Evolutionary conservation across 2,888 invertebrate species (phyloP).

Genomic region (Elmis aenea): DNA sequence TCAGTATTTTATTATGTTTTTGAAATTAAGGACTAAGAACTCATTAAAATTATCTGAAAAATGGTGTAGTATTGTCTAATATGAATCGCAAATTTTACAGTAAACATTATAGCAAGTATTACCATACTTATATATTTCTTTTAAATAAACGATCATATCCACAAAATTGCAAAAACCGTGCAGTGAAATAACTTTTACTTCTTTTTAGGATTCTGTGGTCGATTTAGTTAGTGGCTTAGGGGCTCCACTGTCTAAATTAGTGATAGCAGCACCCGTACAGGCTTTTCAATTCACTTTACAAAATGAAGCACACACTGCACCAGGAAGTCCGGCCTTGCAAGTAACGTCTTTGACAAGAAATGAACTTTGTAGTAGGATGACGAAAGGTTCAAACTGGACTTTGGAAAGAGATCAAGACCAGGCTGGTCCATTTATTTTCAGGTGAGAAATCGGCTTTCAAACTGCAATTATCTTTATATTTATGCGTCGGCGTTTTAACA

Average conservation of each 20-base stretch:
- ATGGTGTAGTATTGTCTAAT: no score
- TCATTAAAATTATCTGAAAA: no score
- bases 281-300: slow-evolving; percentile 63
- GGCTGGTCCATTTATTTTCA: slow-evolving; percentile 71
- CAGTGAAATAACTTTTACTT: slow-evolving; percentile 1
- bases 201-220: slow-evolving; percentile 66
- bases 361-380: slow-evolving; percentile 56
- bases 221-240: slow-evolving; percentile 68
- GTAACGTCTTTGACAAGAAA: slow-evolving; percentile 57
- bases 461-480: background rate
- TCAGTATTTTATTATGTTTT: no score
- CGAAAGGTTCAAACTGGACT: slow-evolving; percentile 61
- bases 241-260: slow-evolving; percentile 63
- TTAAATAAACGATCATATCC: no score
- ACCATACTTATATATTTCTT: no score
- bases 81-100: no score
- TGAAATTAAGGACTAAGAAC: no score
- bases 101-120: no score
- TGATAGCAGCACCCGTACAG: slow-evolving; percentile 66
- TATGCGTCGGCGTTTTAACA: background rate
- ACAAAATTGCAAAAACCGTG: background rate
- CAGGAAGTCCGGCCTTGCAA: slow-evolving; percentile 60
- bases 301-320: slow-evolving; percentile 61
- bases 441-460: slow-evolving; percentile 39
- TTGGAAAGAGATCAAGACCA: slow-evolving; percentile 72